phyloP scores from a whole-genome alignment of 2,797 vertebrate genomes.

The Lateolabrax maculatus region DNA sequence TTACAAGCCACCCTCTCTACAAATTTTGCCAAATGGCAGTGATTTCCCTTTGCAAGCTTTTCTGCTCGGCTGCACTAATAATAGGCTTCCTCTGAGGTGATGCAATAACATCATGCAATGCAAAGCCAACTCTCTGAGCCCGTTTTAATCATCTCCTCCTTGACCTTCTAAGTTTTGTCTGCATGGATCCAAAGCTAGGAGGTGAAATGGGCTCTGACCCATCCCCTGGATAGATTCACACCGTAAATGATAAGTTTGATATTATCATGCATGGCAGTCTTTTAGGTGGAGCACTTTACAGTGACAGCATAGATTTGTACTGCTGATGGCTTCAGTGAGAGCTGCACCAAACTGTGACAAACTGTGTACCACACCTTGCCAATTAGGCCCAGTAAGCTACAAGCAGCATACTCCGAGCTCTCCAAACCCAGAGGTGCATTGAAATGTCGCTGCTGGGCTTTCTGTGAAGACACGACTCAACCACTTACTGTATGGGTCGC shows the following conservation, averaged over 20 bases:
- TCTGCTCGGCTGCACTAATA: slow-evolving; percentile 48
- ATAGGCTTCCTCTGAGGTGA: slow-evolving; percentile 49
- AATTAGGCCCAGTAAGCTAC: slow-evolving; percentile 5
- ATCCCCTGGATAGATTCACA: slow-evolving; percentile 28
- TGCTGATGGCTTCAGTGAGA: not conserved
- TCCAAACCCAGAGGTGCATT: slow-evolving; percentile 9
- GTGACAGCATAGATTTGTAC: slow-evolving; percentile 6
- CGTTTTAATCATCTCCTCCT: slow-evolving; percentile 52
- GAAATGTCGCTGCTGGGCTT: slow-evolving; percentile 2
- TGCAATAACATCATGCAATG: slow-evolving; percentile 56
- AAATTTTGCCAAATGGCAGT: slow-evolving; percentile 50
- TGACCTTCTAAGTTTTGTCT: slow-evolving; percentile 13
- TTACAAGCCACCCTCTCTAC: slow-evolving; percentile 36
- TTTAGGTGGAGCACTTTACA: not conserved
- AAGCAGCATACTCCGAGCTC: not conserved
- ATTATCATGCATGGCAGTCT: slow-evolving; percentile 10
- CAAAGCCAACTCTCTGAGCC: slow-evolving; percentile 39
- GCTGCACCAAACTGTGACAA: not conserved
- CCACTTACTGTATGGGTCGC: not conserved
- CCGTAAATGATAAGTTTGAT: slow-evolving; percentile 2
- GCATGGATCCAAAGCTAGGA: slow-evolving; percentile 6
- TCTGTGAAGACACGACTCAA: slow-evolving; percentile 14
- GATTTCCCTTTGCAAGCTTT: slow-evolving; percentile 37
- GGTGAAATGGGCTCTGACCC: slow-evolving; percentile 36
- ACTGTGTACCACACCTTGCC: not conserved